These are phyloP conservation scores for Oncorhynchus gorbuscha DNA, from an alignment of 2,113 vertebrate genomes.

Conservation along the genomic window DNA sequence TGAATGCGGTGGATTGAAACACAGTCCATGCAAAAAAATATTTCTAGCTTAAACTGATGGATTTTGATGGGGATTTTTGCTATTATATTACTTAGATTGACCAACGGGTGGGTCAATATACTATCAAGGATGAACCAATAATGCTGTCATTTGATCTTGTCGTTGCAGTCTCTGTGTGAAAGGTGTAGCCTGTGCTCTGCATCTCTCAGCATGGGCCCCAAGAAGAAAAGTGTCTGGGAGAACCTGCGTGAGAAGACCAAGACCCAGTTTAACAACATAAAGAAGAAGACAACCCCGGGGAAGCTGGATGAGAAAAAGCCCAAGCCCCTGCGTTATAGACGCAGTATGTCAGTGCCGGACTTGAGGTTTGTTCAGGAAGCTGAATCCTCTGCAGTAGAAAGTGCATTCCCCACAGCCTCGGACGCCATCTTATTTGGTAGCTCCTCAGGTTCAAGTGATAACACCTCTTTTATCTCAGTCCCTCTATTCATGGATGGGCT, in stretches of 20 bases:
- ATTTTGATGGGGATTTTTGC: too few relatives aligned
- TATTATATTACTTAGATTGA: too few relatives aligned
- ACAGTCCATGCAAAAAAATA: too few relatives aligned
- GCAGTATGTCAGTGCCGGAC: conserved; percentile 75
- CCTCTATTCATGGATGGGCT: conserved; percentile 22
- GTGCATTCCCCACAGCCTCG: not conserved
- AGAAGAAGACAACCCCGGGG: conserved; percentile 29
- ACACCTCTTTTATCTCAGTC: conserved; percentile 45
- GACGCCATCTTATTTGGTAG: conserved; percentile 23
- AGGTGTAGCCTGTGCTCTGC: not conserved
- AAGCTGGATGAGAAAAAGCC: conserved; percentile 21
- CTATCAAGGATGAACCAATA: not conserved
- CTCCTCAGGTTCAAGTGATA: conserved; percentile 33
- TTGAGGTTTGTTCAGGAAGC: conserved; percentile 34
- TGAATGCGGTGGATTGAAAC: too few relatives aligned
- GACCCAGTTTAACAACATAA: conserved; percentile 34
- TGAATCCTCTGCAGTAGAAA: not conserved
- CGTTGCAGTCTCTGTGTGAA: not conserved
- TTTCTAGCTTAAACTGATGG: not conserved
- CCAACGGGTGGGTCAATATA: too few relatives aligned
- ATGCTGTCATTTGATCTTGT: not conserved
- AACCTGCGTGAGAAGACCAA: conserved; percentile 61
- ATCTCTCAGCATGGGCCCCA: conserved; percentile 64
- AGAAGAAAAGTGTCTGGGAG: conserved; percentile 55
- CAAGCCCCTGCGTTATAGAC: conserved; percentile 48